These are phyloP conservation scores for Ophthalmotilapia sp. DNA, from an alignment of 2,113 vertebrate genomes.

Conservation along the genomic window DNA sequence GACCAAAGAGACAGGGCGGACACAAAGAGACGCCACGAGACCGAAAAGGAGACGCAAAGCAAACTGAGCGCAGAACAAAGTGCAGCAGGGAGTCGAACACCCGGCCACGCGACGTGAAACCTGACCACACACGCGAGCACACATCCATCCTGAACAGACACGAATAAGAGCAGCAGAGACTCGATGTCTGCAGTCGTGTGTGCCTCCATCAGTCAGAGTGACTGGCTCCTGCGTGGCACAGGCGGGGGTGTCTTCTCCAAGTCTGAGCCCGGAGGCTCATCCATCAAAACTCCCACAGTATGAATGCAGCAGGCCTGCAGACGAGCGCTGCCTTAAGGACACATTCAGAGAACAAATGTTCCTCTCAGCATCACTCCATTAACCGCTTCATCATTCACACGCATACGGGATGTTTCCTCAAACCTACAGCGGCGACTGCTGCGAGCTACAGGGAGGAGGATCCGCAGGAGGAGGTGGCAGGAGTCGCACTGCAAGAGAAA, in stretches of 20 bases:
- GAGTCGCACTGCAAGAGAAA: background rate
- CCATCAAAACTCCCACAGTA: background rate
- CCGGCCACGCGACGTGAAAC: background rate
- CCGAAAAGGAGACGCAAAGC: background rate
- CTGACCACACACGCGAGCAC: background rate
- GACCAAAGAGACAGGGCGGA: background rate
- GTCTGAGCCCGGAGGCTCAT: background rate
- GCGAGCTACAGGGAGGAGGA: background rate
- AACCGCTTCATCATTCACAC: background rate
- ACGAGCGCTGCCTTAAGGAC: background rate
- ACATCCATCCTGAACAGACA: background rate
- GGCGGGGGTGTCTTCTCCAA: background rate
- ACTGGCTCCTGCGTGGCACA: background rate
- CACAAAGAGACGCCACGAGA: background rate
- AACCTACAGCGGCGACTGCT: background rate
- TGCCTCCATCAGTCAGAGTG: background rate
- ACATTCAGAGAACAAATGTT: background rate
- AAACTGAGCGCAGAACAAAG: background rate
- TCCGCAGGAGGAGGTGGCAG: background rate
- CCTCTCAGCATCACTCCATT: background rate
- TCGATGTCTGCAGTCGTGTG: background rate
- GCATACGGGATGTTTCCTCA: background rate
- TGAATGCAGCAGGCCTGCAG: background rate
- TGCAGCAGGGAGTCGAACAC: background rate
- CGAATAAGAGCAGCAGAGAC: background rate